A percentile compares a stretch with the other conserved stretches of the same genome.
phyloP scores from a whole-genome alignment of 1,140 invertebrate species.

The Pseudomyrmex sp. region DNA sequence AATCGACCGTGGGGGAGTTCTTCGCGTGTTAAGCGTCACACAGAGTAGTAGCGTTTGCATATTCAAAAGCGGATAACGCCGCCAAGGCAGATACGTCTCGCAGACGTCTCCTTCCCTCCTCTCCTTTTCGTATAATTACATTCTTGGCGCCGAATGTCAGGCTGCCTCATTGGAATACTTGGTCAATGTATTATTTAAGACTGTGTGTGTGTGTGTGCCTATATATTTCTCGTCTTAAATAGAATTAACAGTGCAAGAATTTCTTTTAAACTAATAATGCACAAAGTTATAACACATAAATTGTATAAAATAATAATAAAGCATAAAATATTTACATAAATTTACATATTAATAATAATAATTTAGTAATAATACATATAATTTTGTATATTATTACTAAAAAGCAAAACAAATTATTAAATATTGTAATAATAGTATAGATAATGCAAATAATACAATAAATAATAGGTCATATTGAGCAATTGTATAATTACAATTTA shows the following conservation, averaged over 20 bases:
- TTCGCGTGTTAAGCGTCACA: slow-evolving; percentile 60
- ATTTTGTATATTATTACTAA: too few relatives aligned
- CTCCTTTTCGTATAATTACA: slow-evolving; percentile 49
- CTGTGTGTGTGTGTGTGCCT: neutral
- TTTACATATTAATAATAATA: neutral
- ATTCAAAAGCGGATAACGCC: slow-evolving; percentile 63
- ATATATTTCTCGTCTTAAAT: neutral
- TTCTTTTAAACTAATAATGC: neutral
- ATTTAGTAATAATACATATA: too few relatives aligned
- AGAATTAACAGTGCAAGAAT: neutral
- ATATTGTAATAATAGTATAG: too few relatives aligned
- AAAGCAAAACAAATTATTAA: too few relatives aligned
- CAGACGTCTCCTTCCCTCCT: slow-evolving; percentile 33
- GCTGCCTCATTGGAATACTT: slow-evolving; percentile 17
- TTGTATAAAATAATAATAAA: neutral
- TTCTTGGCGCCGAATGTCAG: slow-evolving; percentile 40
- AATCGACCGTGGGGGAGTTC: slow-evolving; percentile 60
- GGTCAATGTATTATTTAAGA: neutral
- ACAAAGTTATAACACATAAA: neutral
- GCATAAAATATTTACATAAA: neutral
- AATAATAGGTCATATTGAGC: too few relatives aligned
- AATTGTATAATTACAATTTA: too few relatives aligned
- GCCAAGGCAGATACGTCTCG: slow-evolving; percentile 45
- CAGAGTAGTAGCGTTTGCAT: slow-evolving; percentile 62
- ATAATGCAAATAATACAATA: too few relatives aligned